Base-by-base conservation (phyloP, 2,113 vertebrate genomes). In the Lipophrys pholis region DNA sequence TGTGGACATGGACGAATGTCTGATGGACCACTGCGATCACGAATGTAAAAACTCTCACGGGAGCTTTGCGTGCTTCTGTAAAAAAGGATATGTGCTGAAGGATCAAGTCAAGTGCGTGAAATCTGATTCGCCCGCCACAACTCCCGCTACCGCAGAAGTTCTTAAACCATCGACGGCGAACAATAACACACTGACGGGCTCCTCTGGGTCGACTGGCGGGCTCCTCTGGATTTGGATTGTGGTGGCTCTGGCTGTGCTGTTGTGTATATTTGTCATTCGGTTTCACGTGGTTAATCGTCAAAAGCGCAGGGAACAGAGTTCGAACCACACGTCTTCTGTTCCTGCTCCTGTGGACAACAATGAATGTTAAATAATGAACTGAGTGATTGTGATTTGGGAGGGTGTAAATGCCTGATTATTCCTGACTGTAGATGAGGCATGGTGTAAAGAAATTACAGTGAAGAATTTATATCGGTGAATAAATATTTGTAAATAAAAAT, bases 171-270 rank as follows among this genome's bases (percentile, higher is more conserved):
- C 2, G 21, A 30, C 45, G 3, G 0, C 4, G 3, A 63, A 49
- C 0, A 78, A 80, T 21, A 60, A 40, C 0, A 48, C 76, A 0
- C 1, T 30, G 65, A 75, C 41, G 41, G 14, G 0, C 0, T 57
- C 84, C 5, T 52, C 82, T 8, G 21, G 1, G 0, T 0, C 60
- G 1, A 4, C 38, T 0, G 39, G 60, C 0, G 50, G 9, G 5
- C 78, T 89, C 15, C 40, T 87, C 49, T 88, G 89, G 89, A 0
- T 88, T 6, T 90, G 85, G 87, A 40, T 88, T 40, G 51, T 63
- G 1, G 1, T 56, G 0, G 42, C 53, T 0, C 35, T 73, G 42
- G 45, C 56, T 8, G 67, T 86, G 52, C 16, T 84, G 0, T 36
- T 46, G 7, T 35, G 66, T 0, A 56, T 89, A 54, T 35, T 69